phyloP scores from a whole-genome alignment of 2,113 vertebrate genomes.

The Caretta caretta region DNA sequence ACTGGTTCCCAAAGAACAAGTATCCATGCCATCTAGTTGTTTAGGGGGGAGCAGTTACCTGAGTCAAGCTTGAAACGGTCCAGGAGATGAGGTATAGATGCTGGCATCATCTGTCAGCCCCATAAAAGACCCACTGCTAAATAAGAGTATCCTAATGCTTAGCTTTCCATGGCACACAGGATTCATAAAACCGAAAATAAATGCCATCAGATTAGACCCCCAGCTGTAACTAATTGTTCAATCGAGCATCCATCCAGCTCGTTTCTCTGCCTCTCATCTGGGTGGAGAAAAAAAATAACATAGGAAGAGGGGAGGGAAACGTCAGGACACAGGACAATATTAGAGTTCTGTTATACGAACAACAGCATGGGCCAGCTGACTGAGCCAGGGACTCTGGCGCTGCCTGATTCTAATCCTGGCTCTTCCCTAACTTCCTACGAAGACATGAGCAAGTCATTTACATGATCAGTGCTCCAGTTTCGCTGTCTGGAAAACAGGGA shows the following conservation, averaged over 20 bases:
- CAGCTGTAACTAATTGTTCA: constrained; percentile 64
- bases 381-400: background rate
- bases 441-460: background rate
- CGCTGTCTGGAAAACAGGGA: background rate
- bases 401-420: background rate
- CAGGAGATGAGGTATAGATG: background rate
- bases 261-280: constrained; percentile 43
- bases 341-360: background rate
- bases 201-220: constrained; percentile 15
- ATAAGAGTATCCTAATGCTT: background rate
- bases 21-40: too few relatives aligned
- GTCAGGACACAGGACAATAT: background rate
- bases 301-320: background rate
- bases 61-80: background rate
- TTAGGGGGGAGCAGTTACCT: background rate
- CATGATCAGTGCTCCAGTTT: background rate
- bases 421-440: background rate
- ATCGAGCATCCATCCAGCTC: background rate
- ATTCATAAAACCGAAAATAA: constrained; percentile 42
- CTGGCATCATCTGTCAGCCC: background rate
- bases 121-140: background rate
- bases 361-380: fast-evolving
- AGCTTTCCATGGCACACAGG: background rate
- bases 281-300: constrained; percentile 21
- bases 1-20: background rate